Evolutionary conservation across 2,888 invertebrate species (phyloP).

Genomic region (Lepeophtheirus nordmannii): DNA sequence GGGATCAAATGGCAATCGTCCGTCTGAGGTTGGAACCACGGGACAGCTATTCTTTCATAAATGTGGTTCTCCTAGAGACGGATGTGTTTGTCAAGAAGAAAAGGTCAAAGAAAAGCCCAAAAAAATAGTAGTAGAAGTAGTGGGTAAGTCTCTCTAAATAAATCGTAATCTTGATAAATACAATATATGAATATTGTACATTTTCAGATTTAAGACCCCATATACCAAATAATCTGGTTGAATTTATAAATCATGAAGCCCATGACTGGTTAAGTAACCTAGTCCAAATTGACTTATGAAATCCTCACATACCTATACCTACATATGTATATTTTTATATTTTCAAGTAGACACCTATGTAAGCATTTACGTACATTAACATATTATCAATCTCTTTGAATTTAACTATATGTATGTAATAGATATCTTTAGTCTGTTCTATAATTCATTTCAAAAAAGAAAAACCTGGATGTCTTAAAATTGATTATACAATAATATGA

Average conservation of each 20-base stretch:
- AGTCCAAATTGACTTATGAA: not conserved
- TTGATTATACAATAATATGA: too few relatives aligned
- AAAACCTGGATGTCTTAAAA: too few relatives aligned
- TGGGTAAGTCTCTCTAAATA: not conserved
- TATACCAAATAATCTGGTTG: not conserved
- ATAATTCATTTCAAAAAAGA: too few relatives aligned
- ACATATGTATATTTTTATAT: too few relatives aligned
- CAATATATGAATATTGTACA: too few relatives aligned
- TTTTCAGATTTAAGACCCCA: not conserved
- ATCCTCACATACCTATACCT: too few relatives aligned
- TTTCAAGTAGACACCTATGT: too few relatives aligned
- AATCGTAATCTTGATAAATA: not conserved
- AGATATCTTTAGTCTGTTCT: too few relatives aligned
- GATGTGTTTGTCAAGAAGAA: not conserved
- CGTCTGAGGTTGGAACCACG: not conserved
- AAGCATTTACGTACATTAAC: too few relatives aligned
- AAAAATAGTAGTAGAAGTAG: not conserved
- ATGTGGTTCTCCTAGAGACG: slow-evolving; percentile 2
- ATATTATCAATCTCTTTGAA: too few relatives aligned
- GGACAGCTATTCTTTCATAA: slow-evolving; percentile 13
- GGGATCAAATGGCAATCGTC: not conserved
- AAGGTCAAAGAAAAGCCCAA: not conserved
- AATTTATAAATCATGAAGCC: not conserved
- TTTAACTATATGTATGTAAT: too few relatives aligned
- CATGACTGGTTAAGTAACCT: not conserved